Conservation (phyloP, 2,113 vertebrate genomes). For the Gracilinanus agilis region DNA sequence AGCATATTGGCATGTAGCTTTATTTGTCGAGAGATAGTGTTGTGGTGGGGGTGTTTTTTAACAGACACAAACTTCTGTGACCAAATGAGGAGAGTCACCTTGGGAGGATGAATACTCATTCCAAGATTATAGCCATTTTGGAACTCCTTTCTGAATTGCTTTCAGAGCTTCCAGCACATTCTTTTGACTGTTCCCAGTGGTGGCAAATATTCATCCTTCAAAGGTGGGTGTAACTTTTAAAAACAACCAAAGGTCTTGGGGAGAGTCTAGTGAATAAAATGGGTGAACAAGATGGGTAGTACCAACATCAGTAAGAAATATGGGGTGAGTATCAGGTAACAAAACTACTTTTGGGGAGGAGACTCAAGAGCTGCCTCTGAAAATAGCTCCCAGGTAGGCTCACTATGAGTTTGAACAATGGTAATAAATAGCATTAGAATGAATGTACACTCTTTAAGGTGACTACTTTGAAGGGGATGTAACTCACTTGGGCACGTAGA, state of each 20-base stretch:
- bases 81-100: not conserved
- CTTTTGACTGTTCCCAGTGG: constrained; percentile 7
- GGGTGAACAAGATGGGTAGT: not conserved
- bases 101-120: not conserved
- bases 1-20: constrained; percentile 3
- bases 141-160: not conserved
- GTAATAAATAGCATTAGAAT: not conserved
- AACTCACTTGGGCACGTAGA: not conserved
- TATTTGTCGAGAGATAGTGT: not conserved
- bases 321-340: not conserved
- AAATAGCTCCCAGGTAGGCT: not conserved
- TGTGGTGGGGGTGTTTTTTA: not conserved
- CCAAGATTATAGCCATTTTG: not conserved
- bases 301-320: not conserved
- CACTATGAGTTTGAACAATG: not conserved
- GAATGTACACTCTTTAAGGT: not conserved
- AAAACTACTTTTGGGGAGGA: not conserved
- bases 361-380: not conserved
- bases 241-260: constrained; percentile 12
- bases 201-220: constrained; percentile 5
- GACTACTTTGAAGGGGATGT: not conserved
- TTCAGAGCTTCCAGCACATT: not conserved
- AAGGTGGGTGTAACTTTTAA: constrained; percentile 31
- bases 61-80: not conserved
- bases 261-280: constrained; percentile 19